phyloP scores from a whole-genome alignment of 92 coral and sea anemone species.

The Siderastrea radians region DNA sequence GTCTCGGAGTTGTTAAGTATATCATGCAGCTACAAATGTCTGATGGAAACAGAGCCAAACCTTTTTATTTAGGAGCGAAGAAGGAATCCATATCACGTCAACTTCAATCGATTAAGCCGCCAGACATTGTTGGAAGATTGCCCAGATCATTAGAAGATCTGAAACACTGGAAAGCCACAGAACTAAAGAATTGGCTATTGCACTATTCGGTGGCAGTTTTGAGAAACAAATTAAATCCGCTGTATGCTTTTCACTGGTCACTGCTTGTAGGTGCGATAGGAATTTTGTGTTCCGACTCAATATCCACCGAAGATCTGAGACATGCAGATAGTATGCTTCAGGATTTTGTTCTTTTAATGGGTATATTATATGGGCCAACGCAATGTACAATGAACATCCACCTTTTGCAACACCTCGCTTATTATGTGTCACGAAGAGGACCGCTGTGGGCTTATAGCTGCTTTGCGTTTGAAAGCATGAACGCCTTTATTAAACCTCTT shows the following conservation, averaged over 20 bases:
- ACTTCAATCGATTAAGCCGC: not conserved
- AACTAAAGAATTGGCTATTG: slow-evolving; percentile 62
- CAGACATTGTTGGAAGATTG: slow-evolving; percentile 26
- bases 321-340: slow-evolving; percentile 46
- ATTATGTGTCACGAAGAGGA: slow-evolving; percentile 32
- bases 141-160: slow-evolving; percentile 50
- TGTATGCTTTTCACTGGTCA: slow-evolving; percentile 48
- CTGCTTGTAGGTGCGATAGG: slow-evolving; percentile 52
- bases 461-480: slow-evolving; percentile 63
- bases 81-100: too few relatives aligned
- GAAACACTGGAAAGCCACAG: slow-evolving; percentile 70
- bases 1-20: slow-evolving; percentile 70
- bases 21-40: slow-evolving; percentile 40
- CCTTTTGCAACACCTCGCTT: slow-evolving; percentile 8
- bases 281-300: slow-evolving; percentile 40
- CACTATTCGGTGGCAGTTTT: slow-evolving; percentile 55
- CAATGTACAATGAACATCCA: slow-evolving; percentile 47
- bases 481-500: slow-evolving; percentile 48
- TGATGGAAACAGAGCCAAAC: slow-evolving; percentile 13
- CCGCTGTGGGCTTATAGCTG: slow-evolving; percentile 61
- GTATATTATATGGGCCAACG: slow-evolving; percentile 46
- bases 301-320: not conserved
- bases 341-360: slow-evolving; percentile 63
- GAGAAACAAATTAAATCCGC: slow-evolving; percentile 10
- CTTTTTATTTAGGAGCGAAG: slow-evolving; percentile 34